Conservation (phyloP, 2,888 invertebrate species). For the Pocota personata region DNA sequence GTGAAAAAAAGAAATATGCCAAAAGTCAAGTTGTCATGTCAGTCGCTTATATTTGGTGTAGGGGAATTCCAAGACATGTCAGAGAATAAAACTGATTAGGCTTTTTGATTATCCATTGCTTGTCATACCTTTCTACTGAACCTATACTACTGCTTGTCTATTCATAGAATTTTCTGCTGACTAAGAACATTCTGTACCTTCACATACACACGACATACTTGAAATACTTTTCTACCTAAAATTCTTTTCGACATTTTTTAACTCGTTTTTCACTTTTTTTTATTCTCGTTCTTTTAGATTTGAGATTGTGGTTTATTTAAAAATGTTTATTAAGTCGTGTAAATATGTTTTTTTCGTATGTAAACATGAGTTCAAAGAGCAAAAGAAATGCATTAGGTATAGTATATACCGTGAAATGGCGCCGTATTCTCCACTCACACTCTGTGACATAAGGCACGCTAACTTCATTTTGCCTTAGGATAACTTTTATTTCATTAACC, state of each 20-base stretch:
- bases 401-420: slow-evolving; percentile 54
- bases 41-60: slow-evolving; percentile 2
- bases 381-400: slow-evolving; percentile 51
- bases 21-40: slow-evolving; percentile 68
- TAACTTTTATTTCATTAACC: slow-evolving; percentile 65
- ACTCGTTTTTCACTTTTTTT: slow-evolving; percentile 30
- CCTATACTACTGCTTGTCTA: slow-evolving; percentile 30
- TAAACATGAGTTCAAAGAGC: slow-evolving; percentile 45
- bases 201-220: slow-evolving; percentile 55
- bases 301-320: slow-evolving; percentile 71
- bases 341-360: slow-evolving; percentile 39
- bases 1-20: slow-evolving; percentile 26
- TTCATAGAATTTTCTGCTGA: slow-evolving; percentile 66
- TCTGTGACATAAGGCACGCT: slow-evolving; percentile 9
- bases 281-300: slow-evolving; percentile 37
- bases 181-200: slow-evolving; percentile 63
- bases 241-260: slow-evolving; percentile 62
- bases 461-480: slow-evolving; percentile 54
- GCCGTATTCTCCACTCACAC: slow-evolving; percentile 26
- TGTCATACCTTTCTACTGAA: slow-evolving; percentile 51
- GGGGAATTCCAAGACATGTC: slow-evolving; percentile 52
- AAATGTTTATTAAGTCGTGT: slow-evolving; percentile 73
- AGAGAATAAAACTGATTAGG: slow-evolving; percentile 53
- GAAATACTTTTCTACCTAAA: slow-evolving; percentile 62
- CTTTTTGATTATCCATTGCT: slow-evolving; percentile 61